phyloP scores from a whole-genome alignment of 2,888 invertebrate species.

The Cataglyphis livida region DNA sequence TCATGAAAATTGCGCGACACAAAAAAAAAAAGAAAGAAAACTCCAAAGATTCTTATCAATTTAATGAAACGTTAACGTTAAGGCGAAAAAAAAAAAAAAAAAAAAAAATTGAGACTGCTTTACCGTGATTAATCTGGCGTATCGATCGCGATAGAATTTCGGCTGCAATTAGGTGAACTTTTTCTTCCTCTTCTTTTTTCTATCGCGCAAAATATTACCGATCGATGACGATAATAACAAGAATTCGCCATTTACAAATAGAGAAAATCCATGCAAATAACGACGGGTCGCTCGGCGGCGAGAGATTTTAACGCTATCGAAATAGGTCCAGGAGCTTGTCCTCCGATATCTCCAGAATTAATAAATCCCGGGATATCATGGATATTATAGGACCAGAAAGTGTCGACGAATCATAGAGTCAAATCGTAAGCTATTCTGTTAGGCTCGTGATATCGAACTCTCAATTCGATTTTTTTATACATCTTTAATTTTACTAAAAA shows the following conservation, averaged over 20 bases:
- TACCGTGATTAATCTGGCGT: constrained; percentile 54
- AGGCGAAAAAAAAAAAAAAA: too few species aligned
- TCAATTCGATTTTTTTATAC: not conserved
- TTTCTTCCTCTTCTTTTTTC: constrained; percentile 61
- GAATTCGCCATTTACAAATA: constrained; percentile 21
- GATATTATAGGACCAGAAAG: constrained; percentile 3
- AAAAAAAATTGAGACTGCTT: not conserved
- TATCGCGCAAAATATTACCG: constrained; percentile 59
- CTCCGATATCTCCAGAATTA: constrained; percentile 30
- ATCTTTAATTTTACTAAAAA: not conserved
- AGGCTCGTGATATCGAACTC: too few species aligned
- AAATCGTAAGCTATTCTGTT: not conserved
- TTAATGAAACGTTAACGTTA: not conserved
- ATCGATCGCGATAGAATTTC: constrained; percentile 38
- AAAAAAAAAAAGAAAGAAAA: not conserved
- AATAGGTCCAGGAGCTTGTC: constrained; percentile 28
- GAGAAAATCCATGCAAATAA: constrained; percentile 21
- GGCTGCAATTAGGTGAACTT: constrained; percentile 63
- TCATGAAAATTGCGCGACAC: not conserved
- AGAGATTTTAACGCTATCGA: constrained; percentile 51
- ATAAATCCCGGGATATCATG: not conserved
- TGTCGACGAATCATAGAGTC: not conserved
- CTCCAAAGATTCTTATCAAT: not conserved
- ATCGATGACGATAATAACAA: constrained; percentile 56
- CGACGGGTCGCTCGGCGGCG: not conserved